These are phyloP conservation scores for Microtus pennsylvanicus DNA, from an alignment of 2,113 vertebrate genomes.

Conservation along the genomic window DNA sequence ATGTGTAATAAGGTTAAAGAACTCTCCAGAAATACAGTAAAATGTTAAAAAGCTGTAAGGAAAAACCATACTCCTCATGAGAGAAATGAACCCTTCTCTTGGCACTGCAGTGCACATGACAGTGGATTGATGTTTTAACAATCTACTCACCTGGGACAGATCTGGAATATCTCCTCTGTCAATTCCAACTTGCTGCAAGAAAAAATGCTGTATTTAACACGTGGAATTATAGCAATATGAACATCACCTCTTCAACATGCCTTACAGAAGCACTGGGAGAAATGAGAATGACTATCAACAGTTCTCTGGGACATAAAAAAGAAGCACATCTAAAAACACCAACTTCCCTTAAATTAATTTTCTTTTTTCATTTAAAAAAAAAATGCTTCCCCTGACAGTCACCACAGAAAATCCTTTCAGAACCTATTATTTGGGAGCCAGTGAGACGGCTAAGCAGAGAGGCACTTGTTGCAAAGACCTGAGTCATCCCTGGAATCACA, in stretches of 20 bases:
- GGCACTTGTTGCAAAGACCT: too few relatives aligned
- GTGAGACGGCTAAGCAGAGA: not conserved
- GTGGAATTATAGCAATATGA: not conserved
- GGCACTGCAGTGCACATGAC: not conserved
- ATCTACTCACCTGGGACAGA: conserved; percentile 93
- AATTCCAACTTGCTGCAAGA: conserved; percentile 97
- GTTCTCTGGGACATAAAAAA: not conserved
- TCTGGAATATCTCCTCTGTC: conserved; percentile 98
- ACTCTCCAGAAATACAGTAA: not conserved
- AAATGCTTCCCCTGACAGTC: not conserved
- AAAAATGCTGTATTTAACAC: conserved; percentile 59
- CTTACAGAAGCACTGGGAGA: conserved; percentile 25
- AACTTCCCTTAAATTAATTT: not conserved
- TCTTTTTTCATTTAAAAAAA: not conserved
- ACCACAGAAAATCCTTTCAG: not conserved
- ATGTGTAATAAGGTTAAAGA: not conserved
- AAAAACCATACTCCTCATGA: conserved; percentile 35
- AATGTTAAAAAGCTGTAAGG: conserved; percentile 29
- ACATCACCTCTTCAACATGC: not conserved
- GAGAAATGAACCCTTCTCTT: not conserved
- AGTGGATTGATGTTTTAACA: conserved; percentile 21
- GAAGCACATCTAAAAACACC: not conserved
- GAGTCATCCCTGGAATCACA: not conserved
- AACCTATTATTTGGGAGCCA: not conserved
- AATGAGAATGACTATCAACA: conserved; percentile 21